Conservation (phyloP, 2,113 vertebrate species). For the Synodontis membranacea region DNA sequence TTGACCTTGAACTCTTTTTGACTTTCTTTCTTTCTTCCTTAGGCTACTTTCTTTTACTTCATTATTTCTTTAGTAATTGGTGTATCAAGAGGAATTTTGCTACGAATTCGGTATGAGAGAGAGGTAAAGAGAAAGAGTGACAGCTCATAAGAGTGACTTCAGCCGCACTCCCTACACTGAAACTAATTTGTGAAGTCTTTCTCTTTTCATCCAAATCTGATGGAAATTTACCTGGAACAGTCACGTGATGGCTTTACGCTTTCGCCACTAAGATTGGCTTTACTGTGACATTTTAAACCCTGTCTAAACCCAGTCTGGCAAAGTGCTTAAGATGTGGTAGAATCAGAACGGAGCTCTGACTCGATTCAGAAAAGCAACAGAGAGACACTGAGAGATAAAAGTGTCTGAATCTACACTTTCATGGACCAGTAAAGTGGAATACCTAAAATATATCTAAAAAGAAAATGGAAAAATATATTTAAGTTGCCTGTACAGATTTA, state of each 20-base stretch:
- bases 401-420: no score
- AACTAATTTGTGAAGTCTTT: neutral
- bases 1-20: constrained; percentile 47
- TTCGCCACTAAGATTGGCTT: neutral
- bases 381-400: neutral
- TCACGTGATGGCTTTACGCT: neutral
- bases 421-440: no score
- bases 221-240: neutral
- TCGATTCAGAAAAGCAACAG: neutral
- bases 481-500: no score
- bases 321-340: neutral
- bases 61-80: neutral
- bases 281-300: neutral
- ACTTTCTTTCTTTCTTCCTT: neutral
- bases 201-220: neutral
- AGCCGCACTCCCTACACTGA: no score
- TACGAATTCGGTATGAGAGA: neutral
- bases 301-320: neutral
- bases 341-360: no score
- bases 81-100: neutral
- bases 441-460: neutral
- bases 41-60: neutral
- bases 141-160: neutral
- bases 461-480: neutral
- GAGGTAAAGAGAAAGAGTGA: neutral